Evolutionary conservation across 2,888 invertebrate species (phyloP).

Genomic region (Caenorhabditis zanzibari): DNA sequence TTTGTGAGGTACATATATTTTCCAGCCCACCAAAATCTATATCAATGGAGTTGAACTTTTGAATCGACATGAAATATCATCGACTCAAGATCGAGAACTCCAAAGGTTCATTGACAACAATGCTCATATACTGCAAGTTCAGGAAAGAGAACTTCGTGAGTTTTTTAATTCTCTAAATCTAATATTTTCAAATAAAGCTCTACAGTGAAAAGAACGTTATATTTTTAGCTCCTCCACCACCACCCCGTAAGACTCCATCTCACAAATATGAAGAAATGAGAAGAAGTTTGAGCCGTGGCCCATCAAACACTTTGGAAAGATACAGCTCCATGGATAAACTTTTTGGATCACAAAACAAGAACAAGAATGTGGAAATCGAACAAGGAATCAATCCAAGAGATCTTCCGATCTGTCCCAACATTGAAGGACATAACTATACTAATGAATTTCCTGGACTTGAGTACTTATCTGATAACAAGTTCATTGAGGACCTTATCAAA

Average conservation of each 20-base stretch:
- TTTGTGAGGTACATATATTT: not conserved
- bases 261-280: constrained; percentile 64
- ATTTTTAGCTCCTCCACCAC: constrained; percentile 48
- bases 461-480: constrained; percentile 66
- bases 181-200: not conserved
- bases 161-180: not conserved
- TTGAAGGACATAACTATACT: constrained; percentile 69
- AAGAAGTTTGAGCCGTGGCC: constrained; percentile 64
- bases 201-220: not conserved
- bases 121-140: constrained; percentile 70
- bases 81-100: constrained; percentile 77
- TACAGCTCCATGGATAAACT: constrained; percentile 61
- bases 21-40: constrained; percentile 73
- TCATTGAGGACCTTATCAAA: constrained; percentile 67
- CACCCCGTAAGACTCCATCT: constrained; percentile 45
- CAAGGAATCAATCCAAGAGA: constrained; percentile 59
- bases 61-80: constrained; percentile 80
- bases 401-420: constrained; percentile 64
- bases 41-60: constrained; percentile 82
- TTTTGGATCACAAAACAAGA: constrained; percentile 39
- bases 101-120: constrained; percentile 76
- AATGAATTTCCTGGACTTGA: constrained; percentile 72
- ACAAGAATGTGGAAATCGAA: constrained; percentile 43
- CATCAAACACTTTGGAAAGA: constrained; percentile 49
- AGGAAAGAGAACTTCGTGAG: constrained; percentile 68